phyloP scores from a whole-genome alignment of 2,888 invertebrate genomes.

The Athalia circularis region DNA sequence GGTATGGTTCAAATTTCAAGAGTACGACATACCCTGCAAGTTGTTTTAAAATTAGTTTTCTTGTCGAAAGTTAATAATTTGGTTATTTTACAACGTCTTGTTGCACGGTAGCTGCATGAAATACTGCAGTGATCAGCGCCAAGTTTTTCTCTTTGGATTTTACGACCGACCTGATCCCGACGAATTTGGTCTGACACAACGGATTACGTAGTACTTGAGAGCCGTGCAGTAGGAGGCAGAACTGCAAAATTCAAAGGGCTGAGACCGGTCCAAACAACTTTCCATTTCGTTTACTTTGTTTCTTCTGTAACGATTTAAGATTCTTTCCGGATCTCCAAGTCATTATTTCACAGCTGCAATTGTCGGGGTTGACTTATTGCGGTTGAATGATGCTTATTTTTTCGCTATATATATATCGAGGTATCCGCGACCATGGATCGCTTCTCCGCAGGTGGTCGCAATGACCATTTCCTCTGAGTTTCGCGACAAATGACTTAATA shows the following conservation, averaged over 20 bases:
- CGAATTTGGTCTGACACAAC: no score
- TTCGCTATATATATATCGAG: slow-evolving; percentile 1
- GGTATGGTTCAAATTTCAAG: background rate
- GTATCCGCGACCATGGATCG: slow-evolving; percentile 18
- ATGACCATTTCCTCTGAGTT: background rate
- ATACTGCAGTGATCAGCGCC: no score
- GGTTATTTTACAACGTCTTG: no score
- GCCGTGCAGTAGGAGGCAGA: background rate
- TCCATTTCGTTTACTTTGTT: slow-evolving; percentile 36
- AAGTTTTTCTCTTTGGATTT: no score
- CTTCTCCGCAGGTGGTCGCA: slow-evolving; percentile 11
- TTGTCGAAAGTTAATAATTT: no score
- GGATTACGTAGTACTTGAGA: background rate
- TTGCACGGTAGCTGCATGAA: no score
- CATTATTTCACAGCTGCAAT: slow-evolving; percentile 20
- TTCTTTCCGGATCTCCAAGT: slow-evolving; percentile 37
- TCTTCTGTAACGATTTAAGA: slow-evolving; percentile 36
- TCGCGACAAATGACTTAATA: no score
- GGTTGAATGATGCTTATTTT: slow-evolving; percentile 18
- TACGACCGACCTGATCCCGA: no score
- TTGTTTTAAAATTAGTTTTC: no score
- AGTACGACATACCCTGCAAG: background rate
- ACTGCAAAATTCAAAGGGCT: slow-evolving; percentile 12
- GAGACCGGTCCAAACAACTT: slow-evolving; percentile 41
- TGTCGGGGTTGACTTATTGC: slow-evolving; percentile 16